A percentile compares a stretch with the other conserved stretches of the same genome.
Conservation (phyloP, 2,797 vertebrate species). For the Intellagama lesueurii region DNA sequence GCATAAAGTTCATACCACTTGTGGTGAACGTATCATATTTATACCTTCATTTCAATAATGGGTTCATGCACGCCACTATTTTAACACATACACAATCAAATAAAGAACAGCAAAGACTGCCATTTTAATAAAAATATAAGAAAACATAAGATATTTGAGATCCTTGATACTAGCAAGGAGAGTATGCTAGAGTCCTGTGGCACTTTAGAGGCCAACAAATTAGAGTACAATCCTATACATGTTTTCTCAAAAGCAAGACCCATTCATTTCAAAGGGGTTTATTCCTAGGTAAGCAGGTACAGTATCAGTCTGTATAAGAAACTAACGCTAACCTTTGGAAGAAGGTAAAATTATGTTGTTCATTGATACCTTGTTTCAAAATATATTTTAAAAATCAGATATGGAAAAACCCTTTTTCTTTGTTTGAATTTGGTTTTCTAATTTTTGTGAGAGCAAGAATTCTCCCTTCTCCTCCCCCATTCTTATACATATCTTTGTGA, state of each 20-base stretch:
- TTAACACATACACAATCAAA: neutral
- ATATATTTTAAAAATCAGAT: too few species aligned
- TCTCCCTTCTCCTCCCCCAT: too few species aligned
- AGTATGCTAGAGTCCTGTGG: neutral
- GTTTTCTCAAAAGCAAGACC: neutral
- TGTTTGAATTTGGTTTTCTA: too few species aligned
- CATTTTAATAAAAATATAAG: neutral
- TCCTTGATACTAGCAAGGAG: neutral
- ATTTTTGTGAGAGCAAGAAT: too few species aligned
- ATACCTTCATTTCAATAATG: neutral
- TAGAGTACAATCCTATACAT: neutral
- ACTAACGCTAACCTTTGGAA: too few species aligned
- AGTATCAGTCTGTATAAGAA: neutral
- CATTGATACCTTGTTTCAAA: too few species aligned
- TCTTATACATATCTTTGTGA: too few species aligned
- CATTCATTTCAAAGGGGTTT: neutral
- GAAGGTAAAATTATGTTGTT: too few species aligned
- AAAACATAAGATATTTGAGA: neutral
- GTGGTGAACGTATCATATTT: neutral
- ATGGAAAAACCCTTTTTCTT: too few species aligned
- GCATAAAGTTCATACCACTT: neutral
- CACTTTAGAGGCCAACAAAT: neutral
- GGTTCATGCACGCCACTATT: neutral
- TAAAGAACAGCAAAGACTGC: neutral
- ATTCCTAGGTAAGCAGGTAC: neutral